Evolutionary conservation across 2,113 vertebrate species (phyloP).

Genomic region (Saguinus imperator): DNA sequence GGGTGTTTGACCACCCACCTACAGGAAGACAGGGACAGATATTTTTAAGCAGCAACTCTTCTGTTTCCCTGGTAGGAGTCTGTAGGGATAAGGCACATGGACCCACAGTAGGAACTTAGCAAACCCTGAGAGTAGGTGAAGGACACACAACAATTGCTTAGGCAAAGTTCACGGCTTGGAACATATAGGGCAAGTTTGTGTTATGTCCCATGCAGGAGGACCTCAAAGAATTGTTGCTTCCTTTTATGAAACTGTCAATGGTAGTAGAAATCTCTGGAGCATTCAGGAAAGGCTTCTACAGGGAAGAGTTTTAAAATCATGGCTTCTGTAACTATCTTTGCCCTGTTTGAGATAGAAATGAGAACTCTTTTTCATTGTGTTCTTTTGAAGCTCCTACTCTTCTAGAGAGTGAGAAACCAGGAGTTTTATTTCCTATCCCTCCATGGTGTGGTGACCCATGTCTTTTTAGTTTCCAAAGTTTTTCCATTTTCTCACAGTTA

Average conservation of each 20-base stretch:
- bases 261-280: neutral
- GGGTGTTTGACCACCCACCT: neutral
- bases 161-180: neutral
- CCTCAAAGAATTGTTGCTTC: neutral
- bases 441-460: neutral
- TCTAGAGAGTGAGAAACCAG: fast-evolving
- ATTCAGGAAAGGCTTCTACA: neutral
- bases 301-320: neutral
- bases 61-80: neutral
- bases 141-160: fast-evolving
- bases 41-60: neutral
- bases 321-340: neutral
- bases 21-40: neutral
- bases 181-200: fast-evolving
- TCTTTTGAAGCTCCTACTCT: neutral
- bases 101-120: neutral
- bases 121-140: neutral
- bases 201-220: neutral
- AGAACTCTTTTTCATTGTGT: neutral
- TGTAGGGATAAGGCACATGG: neutral
- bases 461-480: conserved; percentile 13
- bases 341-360: neutral
- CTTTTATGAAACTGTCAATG: neutral
- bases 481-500: conserved; percentile 58
- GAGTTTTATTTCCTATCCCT: neutral